These are phyloP conservation scores for Cyphomyrus plagiostoma DNA, from an alignment of 2,113 vertebrate species.

Conservation along the genomic window DNA sequence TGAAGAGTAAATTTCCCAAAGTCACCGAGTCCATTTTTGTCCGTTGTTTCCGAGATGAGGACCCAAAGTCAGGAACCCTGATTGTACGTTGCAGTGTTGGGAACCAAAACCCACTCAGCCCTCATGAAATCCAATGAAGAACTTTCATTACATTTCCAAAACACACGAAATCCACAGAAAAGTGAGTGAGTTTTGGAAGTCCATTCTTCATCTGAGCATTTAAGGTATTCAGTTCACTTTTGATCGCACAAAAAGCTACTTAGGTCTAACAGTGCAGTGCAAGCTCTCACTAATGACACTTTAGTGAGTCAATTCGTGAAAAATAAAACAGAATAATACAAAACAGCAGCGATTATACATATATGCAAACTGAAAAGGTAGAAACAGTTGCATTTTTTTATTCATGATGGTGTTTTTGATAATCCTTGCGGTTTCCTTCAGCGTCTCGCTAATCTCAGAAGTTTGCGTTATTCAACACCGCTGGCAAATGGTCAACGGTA, in stretches of 20 bases:
- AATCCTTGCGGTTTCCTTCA: not conserved
- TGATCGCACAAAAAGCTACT: not conserved
- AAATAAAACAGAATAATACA: not conserved
- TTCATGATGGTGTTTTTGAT: not conserved
- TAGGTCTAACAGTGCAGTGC: not conserved
- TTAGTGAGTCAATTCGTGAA: not conserved
- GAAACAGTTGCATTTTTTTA: not conserved
- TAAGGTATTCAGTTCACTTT: not conserved
- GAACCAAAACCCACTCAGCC: not conserved
- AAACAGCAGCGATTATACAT: not conserved
- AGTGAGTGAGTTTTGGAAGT: not conserved
- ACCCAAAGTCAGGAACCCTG: not conserved
- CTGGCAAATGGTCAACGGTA: constrained; percentile 32
- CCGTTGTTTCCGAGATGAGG: not conserved
- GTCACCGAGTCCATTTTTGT: not conserved
- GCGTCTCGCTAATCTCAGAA: not conserved
- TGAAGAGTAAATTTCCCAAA: not conserved
- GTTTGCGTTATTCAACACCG: not conserved
- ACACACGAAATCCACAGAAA: not conserved
- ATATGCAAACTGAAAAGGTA: not conserved
- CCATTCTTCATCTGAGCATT: not conserved
- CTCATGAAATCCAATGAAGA: not conserved
- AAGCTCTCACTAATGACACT: not conserved
- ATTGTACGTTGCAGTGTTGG: not conserved
- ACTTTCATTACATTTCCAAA: not conserved